These are phyloP conservation scores for Teleopsis dalmanni DNA, from an alignment of 1,140 invertebrate genomes.

Conservation along the genomic window DNA sequence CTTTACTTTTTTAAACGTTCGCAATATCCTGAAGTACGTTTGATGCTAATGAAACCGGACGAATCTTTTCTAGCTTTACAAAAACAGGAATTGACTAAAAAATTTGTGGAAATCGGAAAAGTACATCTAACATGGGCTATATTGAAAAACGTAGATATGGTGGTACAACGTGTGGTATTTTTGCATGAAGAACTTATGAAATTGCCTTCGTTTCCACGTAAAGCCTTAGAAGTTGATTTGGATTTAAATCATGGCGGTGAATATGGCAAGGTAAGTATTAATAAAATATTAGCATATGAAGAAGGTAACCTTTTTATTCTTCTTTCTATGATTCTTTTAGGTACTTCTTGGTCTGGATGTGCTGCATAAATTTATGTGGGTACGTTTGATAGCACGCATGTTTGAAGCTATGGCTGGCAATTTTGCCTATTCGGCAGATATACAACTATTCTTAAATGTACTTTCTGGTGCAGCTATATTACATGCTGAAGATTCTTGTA, in stretches of 20 bases:
- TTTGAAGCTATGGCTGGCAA: slow-evolving; percentile 98
- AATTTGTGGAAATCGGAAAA: slow-evolving; percentile 97
- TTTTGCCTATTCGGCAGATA: slow-evolving; percentile 94
- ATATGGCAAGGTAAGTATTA: slow-evolving; percentile 65
- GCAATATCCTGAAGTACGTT: slow-evolving; percentile 91
- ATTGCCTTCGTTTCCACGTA: slow-evolving; percentile 94
- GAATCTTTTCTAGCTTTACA: slow-evolving; percentile 88
- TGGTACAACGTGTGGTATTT: slow-evolving; percentile 94
- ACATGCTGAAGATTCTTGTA: slow-evolving; percentile 92
- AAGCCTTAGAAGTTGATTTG: slow-evolving; percentile 93
- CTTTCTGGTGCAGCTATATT: slow-evolving; percentile 94
- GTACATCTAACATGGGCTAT: slow-evolving; percentile 83
- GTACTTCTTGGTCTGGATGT: slow-evolving; percentile 91
- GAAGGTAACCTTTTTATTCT: not conserved
- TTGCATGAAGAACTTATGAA: slow-evolving; percentile 99
- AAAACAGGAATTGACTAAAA: slow-evolving; percentile 84
- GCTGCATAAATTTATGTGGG: slow-evolving; percentile 98
- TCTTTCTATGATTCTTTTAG: slow-evolving; percentile 42
- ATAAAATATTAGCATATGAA: not conserved
- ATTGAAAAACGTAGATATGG: slow-evolving; percentile 84
- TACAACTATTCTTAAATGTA: slow-evolving; percentile 96
- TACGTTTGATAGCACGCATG: slow-evolving; percentile 91
- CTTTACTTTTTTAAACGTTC: slow-evolving; percentile 99
- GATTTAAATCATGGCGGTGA: slow-evolving; percentile 85
- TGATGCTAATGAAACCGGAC: slow-evolving; percentile 90